Conservation (phyloP, 2,888 invertebrate genomes). For the Microplitis manilae region DNA sequence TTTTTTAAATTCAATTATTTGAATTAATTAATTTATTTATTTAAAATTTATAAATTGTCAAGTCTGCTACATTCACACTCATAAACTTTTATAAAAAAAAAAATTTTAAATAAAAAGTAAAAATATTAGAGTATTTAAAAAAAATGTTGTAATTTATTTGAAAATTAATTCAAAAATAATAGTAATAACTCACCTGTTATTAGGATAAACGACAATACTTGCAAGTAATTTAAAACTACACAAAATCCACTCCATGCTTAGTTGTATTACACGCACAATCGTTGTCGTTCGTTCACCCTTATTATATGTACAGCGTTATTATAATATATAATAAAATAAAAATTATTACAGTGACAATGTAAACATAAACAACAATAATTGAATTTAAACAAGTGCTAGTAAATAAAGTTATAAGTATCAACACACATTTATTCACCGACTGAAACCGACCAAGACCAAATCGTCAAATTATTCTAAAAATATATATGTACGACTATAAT, state of each 20-base stretch:
- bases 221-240: constrained; percentile 62
- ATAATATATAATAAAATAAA: background rate
- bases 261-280: constrained; percentile 51
- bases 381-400: background rate
- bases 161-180: background rate
- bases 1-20: too few relatives aligned
- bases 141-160: background rate
- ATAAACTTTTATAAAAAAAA: background rate
- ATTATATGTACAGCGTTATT: constrained; percentile 1
- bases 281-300: constrained; percentile 41
- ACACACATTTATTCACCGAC: background rate
- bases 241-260: constrained; percentile 61
- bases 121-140: background rate
- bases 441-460: background rate
- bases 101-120: background rate
- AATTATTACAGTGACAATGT: background rate
- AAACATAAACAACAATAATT: background rate
- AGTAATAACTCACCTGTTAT: constrained; percentile 38
- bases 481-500: constrained; percentile 25
- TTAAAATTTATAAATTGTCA: too few relatives aligned
- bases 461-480: constrained; percentile 20
- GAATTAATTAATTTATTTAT: too few relatives aligned
- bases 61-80: too few relatives aligned
- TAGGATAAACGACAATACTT: constrained; percentile 51
- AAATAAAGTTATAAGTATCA: background rate